phyloP scores from a whole-genome alignment of 2,888 invertebrate genomes.

The Bembecia ichneumoniformis region DNA sequence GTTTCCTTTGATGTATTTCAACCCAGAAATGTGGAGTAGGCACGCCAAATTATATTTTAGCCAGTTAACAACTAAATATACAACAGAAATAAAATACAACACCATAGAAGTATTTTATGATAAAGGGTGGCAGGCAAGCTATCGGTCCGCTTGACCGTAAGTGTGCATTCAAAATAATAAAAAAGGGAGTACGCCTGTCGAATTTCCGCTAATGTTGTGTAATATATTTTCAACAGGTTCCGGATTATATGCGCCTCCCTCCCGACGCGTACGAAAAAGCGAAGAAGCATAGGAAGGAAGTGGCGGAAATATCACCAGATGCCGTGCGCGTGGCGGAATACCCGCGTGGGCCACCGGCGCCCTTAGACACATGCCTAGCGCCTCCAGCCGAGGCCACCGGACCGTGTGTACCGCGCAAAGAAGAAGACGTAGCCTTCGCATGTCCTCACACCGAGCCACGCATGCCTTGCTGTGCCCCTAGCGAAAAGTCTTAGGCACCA shows the following conservation, averaged over 20 bases:
- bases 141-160: too few relatives aligned
- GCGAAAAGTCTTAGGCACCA: conserved; percentile 9
- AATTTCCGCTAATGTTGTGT: too few relatives aligned
- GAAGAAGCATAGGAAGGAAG: conserved; percentile 44
- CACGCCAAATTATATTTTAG: neutral
- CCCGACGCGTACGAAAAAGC: conserved; percentile 47
- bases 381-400: conserved; percentile 26
- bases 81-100: too few relatives aligned
- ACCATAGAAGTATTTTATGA: too few relatives aligned
- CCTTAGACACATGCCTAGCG: conserved; percentile 31
- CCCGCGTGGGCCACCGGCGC: conserved; percentile 29
- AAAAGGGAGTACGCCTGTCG: too few relatives aligned
- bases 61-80: too few relatives aligned
- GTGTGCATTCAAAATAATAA: neutral
- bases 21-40: neutral
- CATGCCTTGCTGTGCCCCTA: conserved; percentile 43
- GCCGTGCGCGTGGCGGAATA: conserved; percentile 34
- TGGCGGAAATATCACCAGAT: conserved; percentile 50
- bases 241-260: conserved; percentile 51
- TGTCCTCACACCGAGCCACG: conserved; percentile 43
- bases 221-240: conserved; percentile 26
- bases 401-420: conserved; percentile 31
- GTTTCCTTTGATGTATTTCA: too few relatives aligned
- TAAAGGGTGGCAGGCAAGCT: too few relatives aligned
- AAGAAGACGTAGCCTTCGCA: conserved; percentile 56